Percentiles rank a stretch among this genome's conserved stretches.
phyloP scores from a whole-genome alignment of 2,888 invertebrate species.

The Zaprionus obscuricornis region DNA sequence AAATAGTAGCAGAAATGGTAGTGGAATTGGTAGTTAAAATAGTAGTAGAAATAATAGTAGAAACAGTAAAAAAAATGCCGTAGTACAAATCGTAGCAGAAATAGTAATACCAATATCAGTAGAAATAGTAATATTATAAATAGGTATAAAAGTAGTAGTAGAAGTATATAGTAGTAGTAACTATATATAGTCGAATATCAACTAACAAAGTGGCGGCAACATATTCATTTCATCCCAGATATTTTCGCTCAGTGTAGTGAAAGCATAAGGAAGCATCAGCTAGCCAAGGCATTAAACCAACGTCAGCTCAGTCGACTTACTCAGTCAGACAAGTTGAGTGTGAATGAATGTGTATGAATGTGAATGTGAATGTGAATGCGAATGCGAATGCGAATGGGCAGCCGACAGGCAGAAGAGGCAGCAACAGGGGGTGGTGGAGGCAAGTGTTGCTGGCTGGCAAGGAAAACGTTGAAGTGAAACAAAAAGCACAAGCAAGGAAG shows the following conservation, averaged over 20 bases:
- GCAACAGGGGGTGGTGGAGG: slow-evolving; percentile 20
- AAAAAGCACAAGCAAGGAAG: slow-evolving; percentile 53
- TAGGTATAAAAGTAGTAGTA: too few species aligned
- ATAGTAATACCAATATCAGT: too few species aligned
- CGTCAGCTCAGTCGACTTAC: slow-evolving; percentile 41
- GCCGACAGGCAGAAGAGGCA: slow-evolving; percentile 22
- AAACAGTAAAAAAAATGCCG: too few species aligned
- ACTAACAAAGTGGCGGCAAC: too few species aligned
- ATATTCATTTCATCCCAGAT: too few species aligned
- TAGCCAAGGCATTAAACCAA: slow-evolving; percentile 45
- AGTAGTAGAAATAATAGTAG: too few species aligned
- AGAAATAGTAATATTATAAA: too few species aligned
- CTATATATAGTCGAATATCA: too few species aligned
- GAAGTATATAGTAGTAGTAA: too few species aligned
- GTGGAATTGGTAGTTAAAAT: too few species aligned
- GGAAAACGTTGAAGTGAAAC: slow-evolving; percentile 47
- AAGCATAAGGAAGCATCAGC: slow-evolving; percentile 26
- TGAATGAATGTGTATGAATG: slow-evolving; percentile 20
- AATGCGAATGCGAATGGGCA: slow-evolving; percentile 51
- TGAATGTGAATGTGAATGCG: background rate
- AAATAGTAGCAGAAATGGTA: too few species aligned
- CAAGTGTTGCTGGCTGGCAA: slow-evolving; percentile 40
- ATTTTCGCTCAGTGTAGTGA: slow-evolving; percentile 36
- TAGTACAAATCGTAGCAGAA: too few species aligned
- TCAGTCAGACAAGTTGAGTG: slow-evolving; percentile 29